Evolutionary conservation across 2,797 vertebrate species (phyloP).

Genomic region (Catamblyrhynchus diadema): DNA sequence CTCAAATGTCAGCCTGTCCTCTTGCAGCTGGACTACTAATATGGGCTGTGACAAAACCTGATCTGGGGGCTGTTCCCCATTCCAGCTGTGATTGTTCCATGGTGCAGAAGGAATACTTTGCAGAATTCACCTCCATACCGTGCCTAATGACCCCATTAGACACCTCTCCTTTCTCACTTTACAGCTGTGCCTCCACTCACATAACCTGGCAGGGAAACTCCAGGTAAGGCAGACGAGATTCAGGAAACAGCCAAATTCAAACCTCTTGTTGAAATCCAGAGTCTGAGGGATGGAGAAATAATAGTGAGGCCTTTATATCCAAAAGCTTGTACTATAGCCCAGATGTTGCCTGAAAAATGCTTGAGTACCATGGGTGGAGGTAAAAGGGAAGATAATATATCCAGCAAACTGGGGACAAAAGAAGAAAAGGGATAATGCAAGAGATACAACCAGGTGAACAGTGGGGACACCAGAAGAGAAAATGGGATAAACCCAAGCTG

Average conservation of each 20-base stretch:
- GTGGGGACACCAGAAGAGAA: neutral
- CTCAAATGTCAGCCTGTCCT: neutral
- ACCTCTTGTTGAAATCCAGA: neutral
- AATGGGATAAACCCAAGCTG: neutral
- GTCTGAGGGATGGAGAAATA: neutral
- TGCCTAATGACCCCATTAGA: neutral
- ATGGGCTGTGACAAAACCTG: neutral
- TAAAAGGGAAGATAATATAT: neutral
- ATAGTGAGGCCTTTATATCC: neutral
- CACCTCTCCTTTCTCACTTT: neutral
- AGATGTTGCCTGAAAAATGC: neutral
- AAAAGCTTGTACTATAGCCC: neutral
- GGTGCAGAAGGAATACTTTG: neutral
- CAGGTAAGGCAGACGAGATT: neutral
- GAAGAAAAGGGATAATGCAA: neutral
- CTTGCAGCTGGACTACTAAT: neutral
- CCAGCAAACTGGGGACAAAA: neutral
- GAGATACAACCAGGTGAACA: neutral
- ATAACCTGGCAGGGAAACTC: neutral
- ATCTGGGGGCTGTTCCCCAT: neutral
- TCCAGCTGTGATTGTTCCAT: neutral
- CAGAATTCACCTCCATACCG: neutral
- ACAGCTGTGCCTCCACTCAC: neutral
- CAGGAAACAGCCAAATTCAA: neutral
- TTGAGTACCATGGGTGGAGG: neutral